A percentile compares a stretch with the other conserved stretches of the same genome.
Evolutionary conservation across 2,797 vertebrate genomes (phyloP).

Genomic region (Manis javanica): DNA sequence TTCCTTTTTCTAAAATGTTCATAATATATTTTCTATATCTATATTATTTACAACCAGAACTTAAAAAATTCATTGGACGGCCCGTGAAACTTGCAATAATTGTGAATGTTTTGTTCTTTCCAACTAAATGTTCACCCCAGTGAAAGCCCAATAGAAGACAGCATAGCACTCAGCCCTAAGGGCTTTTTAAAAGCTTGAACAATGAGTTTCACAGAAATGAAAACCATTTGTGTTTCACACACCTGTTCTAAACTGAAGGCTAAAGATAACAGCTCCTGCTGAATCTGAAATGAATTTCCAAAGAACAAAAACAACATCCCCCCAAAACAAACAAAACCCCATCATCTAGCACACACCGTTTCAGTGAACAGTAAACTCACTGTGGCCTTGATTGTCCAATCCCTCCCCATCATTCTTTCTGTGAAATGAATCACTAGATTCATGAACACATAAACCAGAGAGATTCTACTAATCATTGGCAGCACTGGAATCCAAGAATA

Average conservation of each 20-base stretch:
- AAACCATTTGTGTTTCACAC: background rate
- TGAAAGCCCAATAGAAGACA: background rate
- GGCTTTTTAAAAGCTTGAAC: background rate
- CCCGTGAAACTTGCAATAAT: background rate
- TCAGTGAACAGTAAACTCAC: background rate
- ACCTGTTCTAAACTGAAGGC: background rate
- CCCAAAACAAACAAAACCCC: background rate
- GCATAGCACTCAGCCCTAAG: background rate
- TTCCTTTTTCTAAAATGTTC: slow-evolving; percentile 14
- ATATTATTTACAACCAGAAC: background rate
- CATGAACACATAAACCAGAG: background rate
- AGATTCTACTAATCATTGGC: background rate
- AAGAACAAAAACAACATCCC: background rate
- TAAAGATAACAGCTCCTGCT: background rate
- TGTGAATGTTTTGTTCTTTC: background rate
- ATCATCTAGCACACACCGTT: background rate
- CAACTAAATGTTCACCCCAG: background rate
- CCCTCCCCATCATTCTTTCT: background rate
- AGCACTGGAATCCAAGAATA: background rate
- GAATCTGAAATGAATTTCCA: background rate
- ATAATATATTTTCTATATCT: background rate
- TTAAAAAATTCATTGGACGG: background rate
- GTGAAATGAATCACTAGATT: background rate
- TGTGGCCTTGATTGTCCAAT: background rate
- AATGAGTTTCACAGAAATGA: background rate